Conservation (phyloP, 2,113 vertebrate species). For the Caranx ignobilis region DNA sequence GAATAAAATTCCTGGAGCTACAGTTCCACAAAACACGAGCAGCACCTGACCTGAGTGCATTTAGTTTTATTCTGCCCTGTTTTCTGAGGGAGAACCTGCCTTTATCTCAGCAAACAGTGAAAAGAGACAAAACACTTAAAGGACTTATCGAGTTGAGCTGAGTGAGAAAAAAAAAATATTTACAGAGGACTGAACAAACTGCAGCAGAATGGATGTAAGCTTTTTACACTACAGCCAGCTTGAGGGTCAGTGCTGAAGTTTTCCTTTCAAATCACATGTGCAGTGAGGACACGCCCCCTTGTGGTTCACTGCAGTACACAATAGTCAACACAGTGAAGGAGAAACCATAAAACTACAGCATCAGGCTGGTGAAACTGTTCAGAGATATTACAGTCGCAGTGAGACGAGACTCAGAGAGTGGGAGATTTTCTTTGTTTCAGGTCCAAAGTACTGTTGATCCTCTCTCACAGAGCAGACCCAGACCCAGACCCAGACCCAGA, state of each 20-base stretch:
- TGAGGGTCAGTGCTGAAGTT: neutral
- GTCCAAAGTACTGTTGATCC: neutral
- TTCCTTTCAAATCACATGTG: neutral
- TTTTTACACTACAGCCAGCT: neutral
- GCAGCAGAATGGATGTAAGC: neutral
- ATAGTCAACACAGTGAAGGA: neutral
- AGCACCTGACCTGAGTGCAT: neutral
- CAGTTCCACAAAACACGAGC: neutral
- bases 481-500: too few species aligned
- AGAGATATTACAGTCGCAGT: neutral
- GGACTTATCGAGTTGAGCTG: too few species aligned
- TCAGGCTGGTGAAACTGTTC: neutral
- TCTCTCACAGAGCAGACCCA: neutral
- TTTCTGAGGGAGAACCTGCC: neutral
- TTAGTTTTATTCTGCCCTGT: neutral
- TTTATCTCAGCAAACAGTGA: too few species aligned
- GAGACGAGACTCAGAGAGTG: neutral
- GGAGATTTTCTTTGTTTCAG: too few species aligned
- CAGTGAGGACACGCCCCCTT: conserved; percentile 23
- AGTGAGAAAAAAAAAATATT: too few species aligned
- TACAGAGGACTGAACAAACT: too few species aligned
- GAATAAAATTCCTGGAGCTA: neutral
- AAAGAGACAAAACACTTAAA: too few species aligned
- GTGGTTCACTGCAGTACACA: conserved; percentile 3
- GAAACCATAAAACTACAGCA: neutral